Percentiles rank a stretch among this genome's conserved stretches.
Evolutionary conservation across 2,888 invertebrate genomes (phyloP).

Genomic region (Cancer borealis): DNA sequence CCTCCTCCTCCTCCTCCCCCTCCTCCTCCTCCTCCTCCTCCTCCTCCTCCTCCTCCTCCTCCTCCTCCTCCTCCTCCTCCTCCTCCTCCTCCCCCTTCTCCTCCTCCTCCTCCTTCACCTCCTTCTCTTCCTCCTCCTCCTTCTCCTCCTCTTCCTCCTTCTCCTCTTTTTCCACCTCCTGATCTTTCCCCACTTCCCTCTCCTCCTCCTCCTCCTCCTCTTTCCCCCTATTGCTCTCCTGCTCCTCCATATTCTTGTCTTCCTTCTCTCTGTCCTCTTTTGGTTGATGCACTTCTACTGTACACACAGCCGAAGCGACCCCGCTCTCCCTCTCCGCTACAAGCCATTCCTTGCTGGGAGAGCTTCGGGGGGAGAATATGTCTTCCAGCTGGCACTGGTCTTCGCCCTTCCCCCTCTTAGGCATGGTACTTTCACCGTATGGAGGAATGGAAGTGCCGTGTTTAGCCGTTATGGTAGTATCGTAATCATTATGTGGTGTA

Average conservation of each 20-base stretch:
- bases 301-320: neutral
- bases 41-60: neutral
- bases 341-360: neutral
- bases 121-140: neutral
- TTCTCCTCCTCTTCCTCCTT: neutral
- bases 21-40: neutral
- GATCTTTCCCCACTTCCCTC: neutral
- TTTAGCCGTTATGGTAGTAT: neutral
- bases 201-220: neutral
- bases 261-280: neutral
- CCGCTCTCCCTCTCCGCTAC: neutral
- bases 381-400: neutral
- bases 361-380: conserved; percentile 9
- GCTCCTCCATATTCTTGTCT: neutral
- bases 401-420: neutral
- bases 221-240: neutral
- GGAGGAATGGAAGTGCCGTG: neutral
- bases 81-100: neutral
- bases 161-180: neutral
- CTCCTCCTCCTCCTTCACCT: neutral
- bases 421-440: neutral
- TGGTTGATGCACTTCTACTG: neutral
- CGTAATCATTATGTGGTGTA: neutral
- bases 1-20: neutral
- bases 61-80: neutral